Percentiles rank a stretch among this genome's conserved stretches.
phyloP scores from a whole-genome alignment of 1,140 invertebrate genomes.

The Asbolus verrucosus region DNA sequence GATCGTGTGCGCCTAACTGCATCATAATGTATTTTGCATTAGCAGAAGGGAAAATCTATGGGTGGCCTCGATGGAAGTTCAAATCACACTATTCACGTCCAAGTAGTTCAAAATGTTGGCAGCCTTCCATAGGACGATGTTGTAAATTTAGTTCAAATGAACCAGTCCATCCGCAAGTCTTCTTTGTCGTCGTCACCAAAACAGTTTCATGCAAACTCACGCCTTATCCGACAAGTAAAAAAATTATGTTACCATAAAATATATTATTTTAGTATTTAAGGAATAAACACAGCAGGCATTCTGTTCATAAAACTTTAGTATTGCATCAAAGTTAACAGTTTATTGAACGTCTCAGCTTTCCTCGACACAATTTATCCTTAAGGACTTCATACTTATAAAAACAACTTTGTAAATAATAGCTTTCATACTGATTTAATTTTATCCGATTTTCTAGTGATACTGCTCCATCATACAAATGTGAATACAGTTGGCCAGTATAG shows the following conservation, averaged over 20 bases:
- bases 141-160: too few relatives aligned
- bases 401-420: slow-evolving; percentile 46
- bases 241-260: slow-evolving; percentile 57
- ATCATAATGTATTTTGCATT: slow-evolving; percentile 20
- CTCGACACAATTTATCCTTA: not conserved
- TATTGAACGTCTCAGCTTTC: too few relatives aligned
- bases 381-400: not conserved
- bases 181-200: too few relatives aligned
- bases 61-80: slow-evolving; percentile 43
- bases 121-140: too few relatives aligned
- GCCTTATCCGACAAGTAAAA: not conserved
- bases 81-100: slow-evolving; percentile 33
- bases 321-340: not conserved
- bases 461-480: slow-evolving; percentile 31
- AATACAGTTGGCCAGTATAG: slow-evolving; percentile 55
- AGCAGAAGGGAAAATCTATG: slow-evolving; percentile 28
- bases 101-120: too few relatives aligned
- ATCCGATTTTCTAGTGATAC: slow-evolving; percentile 47
- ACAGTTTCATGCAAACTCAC: not conserved
- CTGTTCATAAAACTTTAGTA: slow-evolving; percentile 11
- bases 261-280: slow-evolving; percentile 52
- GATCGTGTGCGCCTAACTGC: slow-evolving; percentile 35
- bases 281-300: slow-evolving; percentile 51
- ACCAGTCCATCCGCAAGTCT: too few relatives aligned
- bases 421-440: slow-evolving; percentile 40